phyloP scores from a whole-genome alignment of 2,113 vertebrate genomes.

The Zosterops pallidus region DNA sequence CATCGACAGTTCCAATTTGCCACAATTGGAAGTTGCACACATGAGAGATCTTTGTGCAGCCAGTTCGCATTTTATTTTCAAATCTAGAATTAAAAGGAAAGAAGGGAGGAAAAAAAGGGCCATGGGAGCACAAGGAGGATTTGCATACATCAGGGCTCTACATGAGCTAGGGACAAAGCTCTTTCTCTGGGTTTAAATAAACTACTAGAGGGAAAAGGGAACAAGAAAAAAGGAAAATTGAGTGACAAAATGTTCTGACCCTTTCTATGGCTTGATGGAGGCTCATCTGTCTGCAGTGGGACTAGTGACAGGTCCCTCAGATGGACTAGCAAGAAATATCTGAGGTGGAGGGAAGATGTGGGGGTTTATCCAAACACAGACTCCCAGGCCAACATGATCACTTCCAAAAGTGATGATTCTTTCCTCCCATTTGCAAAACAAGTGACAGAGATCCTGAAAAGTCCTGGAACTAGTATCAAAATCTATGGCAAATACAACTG shows the following conservation, averaged over 20 bases:
- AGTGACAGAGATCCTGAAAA: constrained; percentile 13
- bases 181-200: constrained; percentile 58
- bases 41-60: constrained; percentile 70
- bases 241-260: constrained; percentile 13
- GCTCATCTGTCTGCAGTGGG: background rate
- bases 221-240: constrained; percentile 12
- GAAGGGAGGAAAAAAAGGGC: constrained; percentile 22
- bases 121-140: constrained; percentile 69
- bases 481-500: constrained; percentile 17
- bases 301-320: background rate
- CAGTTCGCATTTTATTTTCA: constrained; percentile 73
- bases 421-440: background rate
- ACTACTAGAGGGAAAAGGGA: constrained; percentile 48
- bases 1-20: constrained; percentile 73
- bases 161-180: constrained; percentile 49
- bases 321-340: background rate
- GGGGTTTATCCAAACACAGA: background rate
- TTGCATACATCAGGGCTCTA: constrained; percentile 73
- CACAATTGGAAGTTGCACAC: constrained; percentile 72
- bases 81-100: constrained; percentile 71
- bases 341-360: background rate
- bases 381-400: background rate
- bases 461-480: background rate
- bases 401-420: background rate
- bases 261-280: background rate